Conservation (phyloP, 1,140 invertebrate genomes). For the Lepidurus arcticus region DNA sequence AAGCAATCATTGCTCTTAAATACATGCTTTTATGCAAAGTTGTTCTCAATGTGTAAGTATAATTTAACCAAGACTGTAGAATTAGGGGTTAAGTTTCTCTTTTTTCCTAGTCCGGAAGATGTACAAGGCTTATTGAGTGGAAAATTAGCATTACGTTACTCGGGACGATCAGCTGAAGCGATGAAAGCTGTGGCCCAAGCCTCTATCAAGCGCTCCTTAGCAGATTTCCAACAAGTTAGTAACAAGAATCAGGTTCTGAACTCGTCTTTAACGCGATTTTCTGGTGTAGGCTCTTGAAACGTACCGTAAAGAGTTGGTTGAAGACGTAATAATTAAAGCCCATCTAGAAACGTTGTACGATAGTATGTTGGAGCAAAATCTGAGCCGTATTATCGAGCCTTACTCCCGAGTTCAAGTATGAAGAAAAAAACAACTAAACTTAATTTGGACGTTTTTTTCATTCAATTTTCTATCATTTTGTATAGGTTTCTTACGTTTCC, state of each 20-base stretch:
- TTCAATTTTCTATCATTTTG: constrained; percentile 27
- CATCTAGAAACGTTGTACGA: constrained; percentile 96
- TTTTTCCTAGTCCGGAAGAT: constrained; percentile 71
- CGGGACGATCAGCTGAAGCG: constrained; percentile 89
- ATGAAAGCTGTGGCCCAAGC: constrained; percentile 96
- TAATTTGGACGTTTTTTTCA: constrained; percentile 23
- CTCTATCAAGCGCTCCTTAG: constrained; percentile 90
- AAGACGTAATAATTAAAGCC: constrained; percentile 92
- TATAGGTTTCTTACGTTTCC: constrained; percentile 69
- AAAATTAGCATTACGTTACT: constrained; percentile 94
- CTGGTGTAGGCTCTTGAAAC: constrained; percentile 62
- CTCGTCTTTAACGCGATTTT: constrained; percentile 31
- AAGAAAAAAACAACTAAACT: neutral
- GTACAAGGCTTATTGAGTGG: constrained; percentile 92
- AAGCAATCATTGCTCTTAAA: constrained; percentile 88
- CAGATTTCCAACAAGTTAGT: constrained; percentile 75
- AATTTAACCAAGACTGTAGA: neutral
- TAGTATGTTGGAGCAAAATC: constrained; percentile 97
- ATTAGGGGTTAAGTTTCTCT: neutral
- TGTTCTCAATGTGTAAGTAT: constrained; percentile 74
- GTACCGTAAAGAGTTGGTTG: constrained; percentile 84
- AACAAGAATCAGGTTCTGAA: too few relatives aligned
- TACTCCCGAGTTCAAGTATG: constrained; percentile 92
- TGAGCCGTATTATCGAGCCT: constrained; percentile 97
- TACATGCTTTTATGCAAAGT: constrained; percentile 99